These are phyloP conservation scores for Corythornis cristatus DNA, from an alignment of 2,113 vertebrate species.

Conservation along the genomic window DNA sequence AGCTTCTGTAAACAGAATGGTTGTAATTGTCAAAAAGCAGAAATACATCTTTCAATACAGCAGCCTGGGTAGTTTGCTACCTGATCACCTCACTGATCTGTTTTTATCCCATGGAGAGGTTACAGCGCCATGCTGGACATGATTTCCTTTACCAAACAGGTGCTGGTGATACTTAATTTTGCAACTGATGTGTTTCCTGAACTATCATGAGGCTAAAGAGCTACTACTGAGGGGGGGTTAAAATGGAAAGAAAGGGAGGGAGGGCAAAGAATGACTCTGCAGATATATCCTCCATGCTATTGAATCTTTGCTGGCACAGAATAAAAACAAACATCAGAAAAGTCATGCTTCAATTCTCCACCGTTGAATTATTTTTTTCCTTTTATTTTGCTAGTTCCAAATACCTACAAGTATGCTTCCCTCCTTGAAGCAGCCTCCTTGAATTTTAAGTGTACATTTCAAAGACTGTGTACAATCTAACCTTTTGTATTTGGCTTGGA, in stretches of 20 bases:
- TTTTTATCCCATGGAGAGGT: background rate
- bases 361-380: conserved; percentile 11
- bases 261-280: background rate
- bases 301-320: conserved; percentile 25
- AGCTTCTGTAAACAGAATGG: conserved; percentile 8
- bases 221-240: background rate
- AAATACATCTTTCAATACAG: conserved; percentile 26
- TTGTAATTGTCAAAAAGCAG: conserved; percentile 17
- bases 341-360: conserved; percentile 47
- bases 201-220: background rate
- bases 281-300: conserved; percentile 12
- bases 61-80: background rate
- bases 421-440: conserved; percentile 26
- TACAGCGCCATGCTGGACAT: background rate
- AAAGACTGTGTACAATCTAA: conserved; percentile 19
- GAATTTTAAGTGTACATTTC: conserved; percentile 31
- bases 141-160: background rate
- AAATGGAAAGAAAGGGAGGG: background rate
- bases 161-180: conserved; percentile 1
- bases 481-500: background rate
- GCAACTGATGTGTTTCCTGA: conserved; percentile 12
- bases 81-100: background rate
- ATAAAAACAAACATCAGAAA: conserved; percentile 32
- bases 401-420: conserved; percentile 20
- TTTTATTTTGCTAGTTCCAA: conserved; percentile 31